Evolutionary conservation across 1,140 invertebrate genomes (phyloP).

Genomic region (Harpegnathos saltator): DNA sequence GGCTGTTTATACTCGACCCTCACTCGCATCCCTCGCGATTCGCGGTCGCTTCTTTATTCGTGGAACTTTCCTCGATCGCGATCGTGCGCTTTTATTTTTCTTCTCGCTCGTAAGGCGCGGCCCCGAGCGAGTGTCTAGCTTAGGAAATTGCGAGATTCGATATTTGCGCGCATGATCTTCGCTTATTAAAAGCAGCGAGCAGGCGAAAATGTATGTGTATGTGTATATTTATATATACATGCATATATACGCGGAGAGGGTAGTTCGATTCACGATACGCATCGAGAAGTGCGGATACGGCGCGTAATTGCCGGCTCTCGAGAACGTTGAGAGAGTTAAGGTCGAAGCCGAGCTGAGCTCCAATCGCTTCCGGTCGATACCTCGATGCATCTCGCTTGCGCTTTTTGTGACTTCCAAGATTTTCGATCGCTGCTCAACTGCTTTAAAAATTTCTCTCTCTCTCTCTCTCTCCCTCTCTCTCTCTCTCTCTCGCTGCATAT

Average conservation of each 20-base stretch:
- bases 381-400: conserved; percentile 8
- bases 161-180: conserved; percentile 1
- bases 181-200: conserved; percentile 47
- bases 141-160: conserved; percentile 40
- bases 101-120: not conserved
- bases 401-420: not conserved
- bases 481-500: too few species aligned
- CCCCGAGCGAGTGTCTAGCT: too few species aligned
- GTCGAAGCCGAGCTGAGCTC: not conserved
- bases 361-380: conserved; percentile 30
- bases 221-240: conserved; percentile 6
- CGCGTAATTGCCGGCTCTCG: conserved; percentile 15
- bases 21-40: conserved; percentile 31
- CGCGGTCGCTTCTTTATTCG: conserved; percentile 45
- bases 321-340: conserved; percentile 14
- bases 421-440: conserved; percentile 21
- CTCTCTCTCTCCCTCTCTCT: too few species aligned
- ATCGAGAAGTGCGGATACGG: not conserved
- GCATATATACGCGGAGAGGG: not conserved
- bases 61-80: conserved; percentile 2
- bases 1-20: conserved; percentile 48
- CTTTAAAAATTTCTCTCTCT: not conserved
- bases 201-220: not conserved
- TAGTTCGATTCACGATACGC: not conserved
- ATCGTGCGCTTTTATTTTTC: conserved; percentile 46